Conservation (phyloP, 2,113 vertebrate species). For the Calyptomena viridis region DNA sequence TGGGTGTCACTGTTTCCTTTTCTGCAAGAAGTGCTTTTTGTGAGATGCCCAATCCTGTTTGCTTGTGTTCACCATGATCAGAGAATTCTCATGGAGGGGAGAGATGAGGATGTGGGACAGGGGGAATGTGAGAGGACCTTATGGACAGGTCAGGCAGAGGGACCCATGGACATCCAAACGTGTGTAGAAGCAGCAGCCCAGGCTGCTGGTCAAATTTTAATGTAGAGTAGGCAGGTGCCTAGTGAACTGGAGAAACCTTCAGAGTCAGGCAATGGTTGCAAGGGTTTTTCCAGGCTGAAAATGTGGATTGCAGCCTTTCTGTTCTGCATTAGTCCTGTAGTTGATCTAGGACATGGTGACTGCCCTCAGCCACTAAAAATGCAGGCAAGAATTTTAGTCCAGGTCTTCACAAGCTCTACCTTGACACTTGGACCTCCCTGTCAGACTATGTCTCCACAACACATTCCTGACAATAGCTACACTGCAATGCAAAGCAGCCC, state of each 20-base stretch:
- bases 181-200: not conserved
- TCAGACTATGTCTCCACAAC: not conserved
- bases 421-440: not conserved
- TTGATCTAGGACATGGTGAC: not conserved
- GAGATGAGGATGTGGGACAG: not conserved
- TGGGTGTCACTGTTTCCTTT: not conserved
- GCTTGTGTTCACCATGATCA: not conserved
- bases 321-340: not conserved
- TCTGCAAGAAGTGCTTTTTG: not conserved
- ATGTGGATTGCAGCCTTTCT: not conserved
- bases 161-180: not conserved
- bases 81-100: not conserved
- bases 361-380: not conserved
- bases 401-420: not conserved
- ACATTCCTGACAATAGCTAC: not conserved
- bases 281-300: not conserved
- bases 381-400: not conserved
- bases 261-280: not conserved
- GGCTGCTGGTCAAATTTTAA: not conserved
- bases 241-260: not conserved
- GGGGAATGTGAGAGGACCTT: not conserved
- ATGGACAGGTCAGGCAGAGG: not conserved
- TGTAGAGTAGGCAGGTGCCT: not conserved
- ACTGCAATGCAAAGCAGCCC: not conserved
- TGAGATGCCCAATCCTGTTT: not conserved